These are phyloP conservation scores for Onthophagus taurus DNA, from an alignment of 1,140 invertebrate species.

Conservation along the genomic window DNA sequence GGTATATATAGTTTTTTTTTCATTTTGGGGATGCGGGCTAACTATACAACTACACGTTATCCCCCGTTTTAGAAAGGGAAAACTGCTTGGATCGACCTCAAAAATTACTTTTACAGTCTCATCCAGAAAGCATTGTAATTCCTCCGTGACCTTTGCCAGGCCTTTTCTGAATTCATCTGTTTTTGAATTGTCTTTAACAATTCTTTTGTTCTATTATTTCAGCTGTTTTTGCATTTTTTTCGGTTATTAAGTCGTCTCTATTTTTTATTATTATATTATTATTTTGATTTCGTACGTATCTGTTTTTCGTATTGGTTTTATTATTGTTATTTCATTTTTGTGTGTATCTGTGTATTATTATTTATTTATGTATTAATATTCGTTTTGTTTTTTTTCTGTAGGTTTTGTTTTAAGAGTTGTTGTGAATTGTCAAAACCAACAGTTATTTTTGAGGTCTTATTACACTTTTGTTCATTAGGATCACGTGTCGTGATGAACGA, in stretches of 20 bases:
- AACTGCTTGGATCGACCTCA: conserved; percentile 36
- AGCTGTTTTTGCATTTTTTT: too few relatives aligned
- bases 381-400: conserved; percentile 15
- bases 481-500: too few relatives aligned
- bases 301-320: too few relatives aligned
- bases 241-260: too few relatives aligned
- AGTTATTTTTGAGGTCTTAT: conserved; percentile 38
- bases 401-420: conserved; percentile 10
- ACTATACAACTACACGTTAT: conserved; percentile 16
- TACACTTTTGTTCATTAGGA: neutral
- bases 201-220: conserved; percentile 17
- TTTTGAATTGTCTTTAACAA: conserved; percentile 33
- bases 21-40: conserved; percentile 16
- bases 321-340: too few relatives aligned
- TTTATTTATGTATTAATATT: conserved; percentile 24
- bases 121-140: conserved; percentile 38
- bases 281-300: too few relatives aligned
- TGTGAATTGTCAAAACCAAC: conserved; percentile 38
- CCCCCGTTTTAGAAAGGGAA: conserved; percentile 15
- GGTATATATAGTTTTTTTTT: conserved; percentile 13
- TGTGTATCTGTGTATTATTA: too few relatives aligned
- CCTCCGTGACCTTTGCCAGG: conserved; percentile 30
- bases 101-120: conserved; percentile 39
- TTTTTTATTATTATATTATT: too few relatives aligned
- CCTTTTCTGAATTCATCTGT: conserved; percentile 38